A percentile compares a stretch with the other conserved stretches of the same genome.
Conservation (phyloP, 1,140 invertebrate species). For the Steinernema feltiae region DNA sequence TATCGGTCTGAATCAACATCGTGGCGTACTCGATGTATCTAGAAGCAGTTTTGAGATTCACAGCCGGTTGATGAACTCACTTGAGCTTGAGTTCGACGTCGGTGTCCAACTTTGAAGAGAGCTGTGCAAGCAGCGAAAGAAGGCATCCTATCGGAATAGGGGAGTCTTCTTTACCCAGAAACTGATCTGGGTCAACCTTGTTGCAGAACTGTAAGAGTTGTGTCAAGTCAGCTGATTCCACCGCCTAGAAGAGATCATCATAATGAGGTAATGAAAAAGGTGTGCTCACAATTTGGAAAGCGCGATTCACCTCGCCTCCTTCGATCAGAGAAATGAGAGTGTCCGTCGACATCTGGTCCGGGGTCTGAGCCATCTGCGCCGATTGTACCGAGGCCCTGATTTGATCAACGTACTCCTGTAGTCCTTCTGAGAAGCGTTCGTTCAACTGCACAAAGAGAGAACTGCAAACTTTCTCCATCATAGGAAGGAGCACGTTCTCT, state of each 20-base stretch:
- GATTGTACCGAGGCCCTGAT: background rate
- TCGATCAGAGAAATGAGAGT: background rate
- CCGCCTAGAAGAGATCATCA: background rate
- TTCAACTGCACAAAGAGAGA: background rate
- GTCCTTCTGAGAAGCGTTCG: background rate
- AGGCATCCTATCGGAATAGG: conserved; percentile 76
- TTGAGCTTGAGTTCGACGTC: conserved; percentile 80
- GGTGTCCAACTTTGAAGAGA: conserved; percentile 75
- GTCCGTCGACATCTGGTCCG: background rate
- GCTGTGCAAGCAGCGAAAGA: conserved; percentile 81
- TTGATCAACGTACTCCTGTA: conserved; percentile 4
- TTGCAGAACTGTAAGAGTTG: conserved; percentile 67
- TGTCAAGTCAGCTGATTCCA: background rate
- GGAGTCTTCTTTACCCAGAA: conserved; percentile 69
- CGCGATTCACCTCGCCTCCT: background rate
- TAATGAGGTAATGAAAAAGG: too few species aligned
- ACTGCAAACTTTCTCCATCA: background rate
- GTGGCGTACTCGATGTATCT: background rate
- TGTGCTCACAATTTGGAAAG: background rate
- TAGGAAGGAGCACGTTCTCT: background rate
- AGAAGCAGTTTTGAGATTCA: background rate
- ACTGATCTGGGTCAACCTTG: conserved; percentile 69
- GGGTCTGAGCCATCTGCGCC: background rate
- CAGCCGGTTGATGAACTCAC: conserved; percentile 61
- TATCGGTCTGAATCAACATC: background rate